Evolutionary conservation across 1,140 invertebrate genomes (phyloP).

Genomic region (Trichonephila clavipes): DNA sequence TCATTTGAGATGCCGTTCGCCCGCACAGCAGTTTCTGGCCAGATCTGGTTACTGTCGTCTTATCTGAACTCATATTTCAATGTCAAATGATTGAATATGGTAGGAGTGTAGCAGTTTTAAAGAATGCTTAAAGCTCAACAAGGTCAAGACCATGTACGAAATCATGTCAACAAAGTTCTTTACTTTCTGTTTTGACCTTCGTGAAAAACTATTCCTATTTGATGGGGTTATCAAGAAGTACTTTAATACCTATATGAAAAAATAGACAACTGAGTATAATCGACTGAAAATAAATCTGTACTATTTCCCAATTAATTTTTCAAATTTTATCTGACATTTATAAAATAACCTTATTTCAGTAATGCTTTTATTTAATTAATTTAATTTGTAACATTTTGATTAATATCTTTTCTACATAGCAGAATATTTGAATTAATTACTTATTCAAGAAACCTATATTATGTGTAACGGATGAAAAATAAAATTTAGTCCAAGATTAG

Average conservation of each 20-base stretch:
- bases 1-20: conserved; percentile 3
- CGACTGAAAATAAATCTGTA: background rate
- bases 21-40: background rate
- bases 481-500: no score
- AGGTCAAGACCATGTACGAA: background rate
- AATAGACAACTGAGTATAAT: background rate
- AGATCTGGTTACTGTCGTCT: conserved; percentile 37
- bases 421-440: no score
- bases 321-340: no score
- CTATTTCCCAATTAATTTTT: no score
- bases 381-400: no score
- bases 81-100: conserved; percentile 13
- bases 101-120: background rate
- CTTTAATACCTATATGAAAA: background rate
- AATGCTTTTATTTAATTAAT: no score
- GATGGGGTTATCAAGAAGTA: background rate
- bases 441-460: no score
- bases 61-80: conserved; percentile 52
- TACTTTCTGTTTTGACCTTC: background rate
- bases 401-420: no score
- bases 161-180: background rate
- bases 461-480: no score
- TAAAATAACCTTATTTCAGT: no score
- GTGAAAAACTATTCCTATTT: background rate
- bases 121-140: conserved; percentile 15